phyloP scores from a whole-genome alignment of 2,888 invertebrate species.

The Sepiola atlantica region DNA sequence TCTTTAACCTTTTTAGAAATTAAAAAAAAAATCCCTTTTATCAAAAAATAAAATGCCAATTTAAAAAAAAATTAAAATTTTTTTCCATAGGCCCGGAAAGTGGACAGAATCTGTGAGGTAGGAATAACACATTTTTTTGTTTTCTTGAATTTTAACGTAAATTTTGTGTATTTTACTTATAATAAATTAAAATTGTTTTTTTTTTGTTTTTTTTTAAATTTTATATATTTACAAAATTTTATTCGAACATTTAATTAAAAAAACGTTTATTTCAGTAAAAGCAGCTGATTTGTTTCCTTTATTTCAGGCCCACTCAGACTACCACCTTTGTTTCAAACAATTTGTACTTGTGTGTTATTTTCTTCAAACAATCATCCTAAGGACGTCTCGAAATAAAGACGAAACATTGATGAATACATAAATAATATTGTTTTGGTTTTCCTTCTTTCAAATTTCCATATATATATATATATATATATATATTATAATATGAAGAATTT shows the following conservation, averaged over 20 bases:
- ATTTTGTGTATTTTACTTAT: not conserved
- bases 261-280: not conserved
- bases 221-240: not conserved
- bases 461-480: too few species aligned
- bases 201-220: not conserved
- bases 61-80: conserved; percentile 8
- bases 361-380: too few species aligned
- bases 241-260: too few species aligned
- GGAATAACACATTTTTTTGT: conserved; percentile 19
- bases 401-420: too few species aligned
- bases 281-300: not conserved
- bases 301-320: too few species aligned
- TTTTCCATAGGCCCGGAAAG: conserved; percentile 25
- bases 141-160: not conserved
- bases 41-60: not conserved
- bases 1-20: not conserved
- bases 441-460: too few species aligned
- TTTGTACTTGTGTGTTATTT: too few species aligned
- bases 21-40: not conserved
- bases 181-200: not conserved
- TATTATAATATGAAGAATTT: too few species aligned
- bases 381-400: too few species aligned
- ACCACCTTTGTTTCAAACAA: too few species aligned
- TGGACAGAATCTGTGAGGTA: conserved; percentile 42
- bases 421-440: too few species aligned